Evolutionary conservation across 2,797 vertebrate species (phyloP), one percentile per base, ranked within the genome.

Genomic region (Parotocinclus haroldoi): DNA sequence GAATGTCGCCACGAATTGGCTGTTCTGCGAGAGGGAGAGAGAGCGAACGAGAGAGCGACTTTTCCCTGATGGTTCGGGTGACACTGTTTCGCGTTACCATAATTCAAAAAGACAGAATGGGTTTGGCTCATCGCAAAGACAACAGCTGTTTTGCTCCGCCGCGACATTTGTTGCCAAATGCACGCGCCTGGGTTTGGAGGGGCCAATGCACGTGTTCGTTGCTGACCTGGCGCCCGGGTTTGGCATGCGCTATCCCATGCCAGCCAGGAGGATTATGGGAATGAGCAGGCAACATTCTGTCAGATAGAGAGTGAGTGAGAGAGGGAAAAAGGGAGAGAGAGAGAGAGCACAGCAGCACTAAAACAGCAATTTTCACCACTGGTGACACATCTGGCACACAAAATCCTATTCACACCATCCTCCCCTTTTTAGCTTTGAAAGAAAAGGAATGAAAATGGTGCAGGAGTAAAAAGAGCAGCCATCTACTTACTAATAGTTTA

Each of bases 61-160:
- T 86, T 86, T 89, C 89, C 94, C 90, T 89, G 89, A 91, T 94
- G 93, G 88, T 86, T 90, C 87, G 88, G 92, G 89, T 91, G 92
- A 92, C 87, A 91, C 93, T 93, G 93, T 95, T 94, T 94, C 87
- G 91, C 89, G 89, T 95, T 95, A 93, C 91, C 91, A 90, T 96
- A 96, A 98, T 96, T 93, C 90, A 89, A 90, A 91, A 91, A 83
- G 94, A 95, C 93, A 95, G 94, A 94, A 93, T 92, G 94, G 91
- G 92, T 95, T 96, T 95, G 93, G 86, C 83, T 89, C 84, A 90
- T 92, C 88, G 84, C 91, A 91, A 91, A 92, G 93, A 95, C 94
- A 97, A 93, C 95, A 96, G 93, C 93, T 89, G 87, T 89, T 89
- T 84, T 81, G 74, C 82, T 80, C 48, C 64, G 78, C 78, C 79